Evolutionary conservation across 2,797 vertebrate genomes (phyloP).

Genomic region (Tympanoctomys barrerae): DNA sequence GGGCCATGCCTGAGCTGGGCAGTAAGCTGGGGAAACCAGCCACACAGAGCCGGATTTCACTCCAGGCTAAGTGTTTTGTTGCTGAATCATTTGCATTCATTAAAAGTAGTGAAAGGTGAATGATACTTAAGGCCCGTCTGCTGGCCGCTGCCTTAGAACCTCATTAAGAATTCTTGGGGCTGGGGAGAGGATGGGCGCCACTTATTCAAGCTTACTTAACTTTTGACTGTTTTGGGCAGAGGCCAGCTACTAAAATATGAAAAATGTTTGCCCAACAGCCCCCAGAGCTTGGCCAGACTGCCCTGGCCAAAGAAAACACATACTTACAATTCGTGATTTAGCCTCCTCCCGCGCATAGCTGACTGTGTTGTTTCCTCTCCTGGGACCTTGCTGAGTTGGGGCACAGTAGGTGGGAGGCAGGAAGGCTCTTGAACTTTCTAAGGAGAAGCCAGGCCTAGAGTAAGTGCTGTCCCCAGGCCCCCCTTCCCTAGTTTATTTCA

Average conservation of each 20-base stretch:
- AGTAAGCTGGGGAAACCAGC: conserved; percentile 61
- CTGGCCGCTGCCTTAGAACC: conserved; percentile 59
- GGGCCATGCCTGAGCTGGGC: conserved; percentile 16
- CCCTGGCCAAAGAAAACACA: conserved; percentile 77
- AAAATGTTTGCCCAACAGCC: conserved; percentile 79
- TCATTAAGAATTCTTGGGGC: conserved; percentile 79
- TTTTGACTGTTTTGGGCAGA: conserved; percentile 82
- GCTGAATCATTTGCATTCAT: conserved; percentile 82
- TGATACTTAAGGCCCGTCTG: conserved; percentile 75
- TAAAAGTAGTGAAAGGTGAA: conserved; percentile 66
- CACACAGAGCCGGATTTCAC: conserved; percentile 64
- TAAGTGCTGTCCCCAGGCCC: background rate
- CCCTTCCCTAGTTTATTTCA: background rate
- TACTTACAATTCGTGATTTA: conserved; percentile 74
- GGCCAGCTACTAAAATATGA: conserved; percentile 81
- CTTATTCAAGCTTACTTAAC: conserved; percentile 76
- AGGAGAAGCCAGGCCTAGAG: background rate
- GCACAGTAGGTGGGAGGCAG: background rate
- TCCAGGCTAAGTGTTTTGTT: conserved; percentile 79
- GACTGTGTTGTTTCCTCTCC: conserved; percentile 32
- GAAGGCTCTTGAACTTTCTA: background rate
- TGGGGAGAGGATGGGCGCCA: conserved; percentile 14
- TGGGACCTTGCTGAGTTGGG: conserved; percentile 59
- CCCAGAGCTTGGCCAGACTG: conserved; percentile 67
- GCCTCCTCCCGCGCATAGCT: background rate